Evolutionary conservation across 2,113 vertebrate genomes (phyloP).

Genomic region (Urocynchramus pylzowi): DNA sequence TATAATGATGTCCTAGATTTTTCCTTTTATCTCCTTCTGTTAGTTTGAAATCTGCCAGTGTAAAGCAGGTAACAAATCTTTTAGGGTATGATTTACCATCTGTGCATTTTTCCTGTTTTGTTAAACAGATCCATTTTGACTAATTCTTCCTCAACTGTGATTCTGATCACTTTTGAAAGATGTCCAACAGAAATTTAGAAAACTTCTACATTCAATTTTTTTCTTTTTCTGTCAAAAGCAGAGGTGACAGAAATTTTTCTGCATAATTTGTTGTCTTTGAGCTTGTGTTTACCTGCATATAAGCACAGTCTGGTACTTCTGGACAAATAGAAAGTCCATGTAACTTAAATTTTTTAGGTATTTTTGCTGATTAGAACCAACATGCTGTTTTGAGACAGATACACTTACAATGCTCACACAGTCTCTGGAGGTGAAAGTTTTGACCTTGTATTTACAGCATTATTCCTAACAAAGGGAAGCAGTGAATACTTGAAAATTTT

Average conservation of each 20-base stretch:
- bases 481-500: not conserved
- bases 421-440: not conserved
- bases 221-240: not conserved
- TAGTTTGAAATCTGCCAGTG: not conserved
- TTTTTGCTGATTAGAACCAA: not conserved
- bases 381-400: not conserved
- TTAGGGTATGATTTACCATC: not conserved
- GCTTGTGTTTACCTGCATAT: not conserved
- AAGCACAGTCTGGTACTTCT: not conserved
- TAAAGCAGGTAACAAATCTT: not conserved
- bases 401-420: rapidly evolving
- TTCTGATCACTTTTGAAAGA: not conserved
- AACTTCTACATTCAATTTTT: not conserved
- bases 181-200: not conserved
- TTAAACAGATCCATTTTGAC: not conserved
- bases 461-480: not conserved
- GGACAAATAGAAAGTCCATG: not conserved
- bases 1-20: not conserved
- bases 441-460: not conserved
- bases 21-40: not conserved
- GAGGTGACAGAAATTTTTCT: not conserved
- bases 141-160: not conserved
- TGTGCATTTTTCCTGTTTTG: not conserved
- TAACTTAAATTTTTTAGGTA: not conserved
- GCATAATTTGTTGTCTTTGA: not conserved